phyloP scores from a whole-genome alignment of 2,888 invertebrate species.

The Timema podura region DNA sequence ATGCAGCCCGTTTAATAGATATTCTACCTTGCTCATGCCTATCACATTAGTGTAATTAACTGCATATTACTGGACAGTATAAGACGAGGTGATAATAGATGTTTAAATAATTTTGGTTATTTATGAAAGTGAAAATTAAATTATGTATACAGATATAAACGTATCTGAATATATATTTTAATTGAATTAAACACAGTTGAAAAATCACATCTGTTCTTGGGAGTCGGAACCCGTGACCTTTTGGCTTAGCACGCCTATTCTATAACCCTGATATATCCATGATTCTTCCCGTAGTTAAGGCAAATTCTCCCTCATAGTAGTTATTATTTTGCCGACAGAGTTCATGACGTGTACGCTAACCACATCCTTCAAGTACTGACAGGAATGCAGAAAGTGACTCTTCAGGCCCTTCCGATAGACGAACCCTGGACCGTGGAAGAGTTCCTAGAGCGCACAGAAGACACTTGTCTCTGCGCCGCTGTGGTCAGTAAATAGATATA shows the following conservation, averaged over 20 bases:
- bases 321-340: conserved; percentile 46
- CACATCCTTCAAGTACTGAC: conserved; percentile 82
- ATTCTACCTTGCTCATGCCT: neutral
- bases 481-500: conserved; percentile 40
- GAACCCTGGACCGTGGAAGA: conserved; percentile 84
- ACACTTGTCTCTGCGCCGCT: conserved; percentile 62
- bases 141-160: too few species aligned
- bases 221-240: too few species aligned
- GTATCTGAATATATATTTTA: too few species aligned
- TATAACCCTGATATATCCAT: too few species aligned
- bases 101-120: too few species aligned
- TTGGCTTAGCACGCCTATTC: too few species aligned
- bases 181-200: too few species aligned
- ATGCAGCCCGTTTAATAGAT: too few species aligned
- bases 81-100: neutral
- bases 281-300: too few species aligned
- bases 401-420: conserved; percentile 73
- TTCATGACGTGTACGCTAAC: conserved; percentile 87
- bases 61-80: neutral
- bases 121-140: too few species aligned
- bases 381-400: conserved; percentile 80
- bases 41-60: neutral
- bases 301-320: too few species aligned
- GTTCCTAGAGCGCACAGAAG: conserved; percentile 79
- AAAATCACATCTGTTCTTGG: too few species aligned